Evolutionary conservation across 2,888 invertebrate genomes (phyloP), one percentile per base, ranked within the genome.

Genomic region (Philonicus albiceps): DNA sequence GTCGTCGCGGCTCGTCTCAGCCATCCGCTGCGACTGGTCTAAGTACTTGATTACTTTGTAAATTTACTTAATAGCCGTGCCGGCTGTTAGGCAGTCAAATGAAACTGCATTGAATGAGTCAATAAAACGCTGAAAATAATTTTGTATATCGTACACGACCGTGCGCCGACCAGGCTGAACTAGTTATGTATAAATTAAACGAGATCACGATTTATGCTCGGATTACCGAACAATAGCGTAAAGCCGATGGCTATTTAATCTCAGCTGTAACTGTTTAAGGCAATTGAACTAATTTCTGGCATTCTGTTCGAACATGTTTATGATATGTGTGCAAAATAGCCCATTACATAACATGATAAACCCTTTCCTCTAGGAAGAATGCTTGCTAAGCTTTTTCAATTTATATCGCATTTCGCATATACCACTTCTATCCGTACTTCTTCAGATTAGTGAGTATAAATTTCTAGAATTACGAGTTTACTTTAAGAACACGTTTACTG

Each of bases 41-140:
- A 83, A 83, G 83, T 83, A 83, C 83, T 83, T 83, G 83, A 83
- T 83, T 83, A 83, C 83, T 83, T 83, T 83, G 83, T 64, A 83
- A 83, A 64, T 83, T 72, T 30, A 83, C 27, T 83, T 83, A 83
- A 83, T 83, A 55, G 83, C 64, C 64, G 64, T 22, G 22, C 37
- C 83, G 83, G 83, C 83, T 72, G 72, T 83, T 64, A 72, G 72
- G 83, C 83, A 83, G 72, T 37, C 83, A 40, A 11, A 83, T 22
- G 72, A 55, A 83, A 64, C 64, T 64, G 55, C 19, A 72, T 64
- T 72, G 83, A 83, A 64, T 83, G 55, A 83, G 72, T 83, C 80
- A 80, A 83, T 55, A 72, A 83, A 83, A 37, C 37, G 55, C 55
- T 83, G 83, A 83, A 64, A 83, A 83, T 83, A 83, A 83, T 83